Evolutionary conservation across 2,888 invertebrate genomes (phyloP), one percentile per base, ranked within the genome.

Genomic region (Rhagophthalmus giganteus): DNA sequence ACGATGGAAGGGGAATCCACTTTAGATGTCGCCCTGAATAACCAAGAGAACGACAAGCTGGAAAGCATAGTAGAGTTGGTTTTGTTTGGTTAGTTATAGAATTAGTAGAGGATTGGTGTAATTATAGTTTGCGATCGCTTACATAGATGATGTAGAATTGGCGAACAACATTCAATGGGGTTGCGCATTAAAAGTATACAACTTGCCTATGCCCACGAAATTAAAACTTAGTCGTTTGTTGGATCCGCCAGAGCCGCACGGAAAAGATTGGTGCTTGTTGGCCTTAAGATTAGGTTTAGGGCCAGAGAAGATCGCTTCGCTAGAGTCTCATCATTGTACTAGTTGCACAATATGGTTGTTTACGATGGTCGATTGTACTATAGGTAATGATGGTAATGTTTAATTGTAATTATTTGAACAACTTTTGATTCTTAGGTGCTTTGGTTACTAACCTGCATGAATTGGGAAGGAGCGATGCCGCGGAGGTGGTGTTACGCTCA

Each of bases 191-290:
- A 79, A 79, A 48, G 78, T 85, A 5, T 78, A 81, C 26, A 77
- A 82, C 45, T 74, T 88, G 20, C 78, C 82, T 26, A 75, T 82
- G 9, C 78, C 81, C 27, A 77, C 82, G 11, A 78, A 83, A 54
- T 76, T 81, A 59, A 78, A 82, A 67, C 70, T 90, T 44, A 85
- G 87, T 58, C 78, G 81, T 53, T 74, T 86, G 61, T 73, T 90
- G 45, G 88, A 90, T 73, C 86, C 86, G 10, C 86, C 87, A 0
- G 86, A 86, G 69, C 81, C 82, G 8, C 78, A 83, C 48, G 87
- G 87, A 11, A 81, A 85, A 64, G 88, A 90, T 69, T 90, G 90
- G 90, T 82, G 88, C 66, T 79, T 87, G 65, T 73, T 90, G 48
- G 88, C 89, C 8, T 80, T 85, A 38, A 79, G 84, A 57, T 76